Evolutionary conservation across 1,140 invertebrate species (phyloP), one percentile per base, ranked within the genome.

Genomic region (Euglossa dilemma): DNA sequence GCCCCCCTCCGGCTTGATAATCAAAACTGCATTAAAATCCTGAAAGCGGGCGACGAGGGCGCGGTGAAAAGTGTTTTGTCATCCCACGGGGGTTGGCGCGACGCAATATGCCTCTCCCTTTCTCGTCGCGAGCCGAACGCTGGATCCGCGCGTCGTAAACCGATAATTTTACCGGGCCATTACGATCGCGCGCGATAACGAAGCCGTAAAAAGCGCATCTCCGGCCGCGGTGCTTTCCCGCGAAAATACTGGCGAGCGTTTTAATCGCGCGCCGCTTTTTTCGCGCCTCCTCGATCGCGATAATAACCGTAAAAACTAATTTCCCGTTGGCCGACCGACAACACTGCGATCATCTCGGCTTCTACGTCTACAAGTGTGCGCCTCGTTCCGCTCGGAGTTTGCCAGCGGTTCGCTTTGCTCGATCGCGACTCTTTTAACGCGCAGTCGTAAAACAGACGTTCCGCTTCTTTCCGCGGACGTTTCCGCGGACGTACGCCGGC

Each of bases 21-120:
- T 90, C 80, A 89, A 91, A 92, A 89, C 80, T 90, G 89, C 87
- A 92, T 90, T 91, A 91, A 92, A 92, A 91, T 84, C 81, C 78
- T 85, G 75, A 90, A 90, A 91, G 85, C 76, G 47, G 36, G 57
- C 63, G 74, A 86, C 80, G 86, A 82, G 79, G 75, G 77, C 52
- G 83, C 73, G 84, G 85, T 63, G 82, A 90, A 91, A 92, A 90
- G 85, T 92, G 89, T 91, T 88, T 87, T 87, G 83, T 92, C 90
- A 92, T 90, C 76, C 76, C 81, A 73, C 72, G 85, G 73, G 76
- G 63, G 81, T 63, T 77, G 69, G 61, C 74, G 76, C 83, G 80
- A 76, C 76, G 73, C 87, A 90, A 91, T 91, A 90, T 88, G 80
- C 80, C 84, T 81, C 72, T 82, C 84, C 45, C 66, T 66, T 45